Evolutionary conservation across 2,113 vertebrate species (phyloP).

Genomic region (Alexandromys fortis): DNA sequence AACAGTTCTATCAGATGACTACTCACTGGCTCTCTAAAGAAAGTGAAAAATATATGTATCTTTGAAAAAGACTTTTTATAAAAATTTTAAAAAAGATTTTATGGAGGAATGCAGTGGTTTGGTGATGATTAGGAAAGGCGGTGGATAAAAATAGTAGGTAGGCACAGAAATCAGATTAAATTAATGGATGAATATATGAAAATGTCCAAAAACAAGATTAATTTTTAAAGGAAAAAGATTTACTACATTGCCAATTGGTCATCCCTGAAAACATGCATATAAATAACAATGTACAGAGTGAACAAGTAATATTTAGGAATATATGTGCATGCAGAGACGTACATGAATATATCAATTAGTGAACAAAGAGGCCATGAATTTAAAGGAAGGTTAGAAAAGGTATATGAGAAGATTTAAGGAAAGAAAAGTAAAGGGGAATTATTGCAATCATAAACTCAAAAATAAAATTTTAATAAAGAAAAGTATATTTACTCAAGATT

Average conservation of each 20-base stretch:
- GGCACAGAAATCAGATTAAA: not conserved
- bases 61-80: not conserved
- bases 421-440: not conserved
- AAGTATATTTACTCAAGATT: not conserved
- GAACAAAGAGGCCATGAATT: not conserved
- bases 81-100: not conserved
- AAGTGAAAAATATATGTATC: not conserved
- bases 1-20: not conserved
- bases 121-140: not conserved
- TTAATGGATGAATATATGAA: not conserved
- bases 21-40: not conserved
- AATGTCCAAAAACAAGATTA: not conserved
- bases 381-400: not conserved
- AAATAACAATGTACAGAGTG: not conserved
- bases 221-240: not conserved
- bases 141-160: too few species aligned
- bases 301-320: not conserved
- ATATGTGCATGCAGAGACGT: not conserved
- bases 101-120: not conserved
- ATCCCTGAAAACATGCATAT: not conserved
- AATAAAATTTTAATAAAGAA: not conserved
- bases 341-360: not conserved
- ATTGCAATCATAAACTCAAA: not conserved
- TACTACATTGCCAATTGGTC: not conserved
- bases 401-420: not conserved